Evolutionary conservation across 1,140 invertebrate species (phyloP), one percentile per base, ranked within the genome.

Genomic region (Ptiloglossa arizonensis): DNA sequence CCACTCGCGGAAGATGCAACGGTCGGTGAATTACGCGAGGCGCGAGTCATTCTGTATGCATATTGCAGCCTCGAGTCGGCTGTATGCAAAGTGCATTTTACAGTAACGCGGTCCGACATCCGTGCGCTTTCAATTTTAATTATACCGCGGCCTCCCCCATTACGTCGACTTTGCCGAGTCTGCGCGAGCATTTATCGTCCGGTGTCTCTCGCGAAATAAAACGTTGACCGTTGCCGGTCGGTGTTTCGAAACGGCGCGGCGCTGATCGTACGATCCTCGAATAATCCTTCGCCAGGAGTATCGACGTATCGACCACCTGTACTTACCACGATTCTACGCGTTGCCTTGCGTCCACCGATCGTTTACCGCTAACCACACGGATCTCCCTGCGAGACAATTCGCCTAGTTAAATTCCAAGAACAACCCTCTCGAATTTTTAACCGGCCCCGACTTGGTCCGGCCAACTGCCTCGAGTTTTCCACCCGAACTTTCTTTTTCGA

Each of bases 41-140:
- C 71, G 50, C 48, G 24, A 35, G 71, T 71, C 60, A 63, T 82
- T 73, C 32, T 62, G 78, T 80, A 80, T 82, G 78, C 66, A 76
- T 68, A 64, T 76, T 48, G 66, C 52, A 41, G 57, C 17, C 13
- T n/a, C 29, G 19, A 29, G 54, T 68, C 29, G 57, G 27, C 59
- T 57, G 35, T 59, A 70, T 80, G 76, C 76, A 63, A 63, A 71
- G 57, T 80, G 66, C 80, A 80, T 80, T 80, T 82, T 80, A 64
- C 66, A 66, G 50, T 80, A 75, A 80, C 50, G 35, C 70, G 38
- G 35, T 64, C 52, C 62, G 80, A 75, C 50, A 80, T 80, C 48
- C 78, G 35, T 52, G 78, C 29, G 59, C 52, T 70, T 80, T 64
- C 60, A 76, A 75, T 50, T 82, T 77, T 81, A 80, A 82, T 82